A percentile compares a stretch with the other conserved stretches of the same genome.
Conservation (phyloP, 2,113 vertebrate genomes). For the Okapia johnstoni region DNA sequence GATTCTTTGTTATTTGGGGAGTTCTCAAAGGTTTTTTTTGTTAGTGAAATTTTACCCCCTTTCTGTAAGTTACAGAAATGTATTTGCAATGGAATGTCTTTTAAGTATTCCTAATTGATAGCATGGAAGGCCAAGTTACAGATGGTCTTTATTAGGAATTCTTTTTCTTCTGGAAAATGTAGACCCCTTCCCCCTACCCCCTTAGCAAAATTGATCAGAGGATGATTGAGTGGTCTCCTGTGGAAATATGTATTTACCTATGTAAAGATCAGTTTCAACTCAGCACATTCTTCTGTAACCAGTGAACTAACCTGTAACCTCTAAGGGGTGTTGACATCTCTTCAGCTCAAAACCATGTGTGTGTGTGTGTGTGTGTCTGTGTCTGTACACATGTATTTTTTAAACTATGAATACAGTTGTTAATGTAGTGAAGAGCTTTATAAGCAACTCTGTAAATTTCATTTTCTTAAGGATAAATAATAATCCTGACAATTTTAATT, state of each 20-base stretch:
- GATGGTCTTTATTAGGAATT: constrained; percentile 82
- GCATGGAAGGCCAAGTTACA: constrained; percentile 75
- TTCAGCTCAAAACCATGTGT: constrained; percentile 39
- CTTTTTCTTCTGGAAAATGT: constrained; percentile 78
- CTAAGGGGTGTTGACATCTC: constrained; percentile 55
- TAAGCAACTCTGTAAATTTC: constrained; percentile 12
- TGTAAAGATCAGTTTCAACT: constrained; percentile 74
- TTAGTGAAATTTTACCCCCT: constrained; percentile 51
- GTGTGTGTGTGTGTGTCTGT: neutral
- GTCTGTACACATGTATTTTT: neutral
- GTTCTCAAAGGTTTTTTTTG: constrained; percentile 56
- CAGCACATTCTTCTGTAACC: constrained; percentile 78
- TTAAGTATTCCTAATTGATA: constrained; percentile 80
- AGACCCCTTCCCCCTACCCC: constrained; percentile 57
- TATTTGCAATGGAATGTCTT: constrained; percentile 78
- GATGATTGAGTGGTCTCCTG: constrained; percentile 82
- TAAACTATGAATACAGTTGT: neutral
- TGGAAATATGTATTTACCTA: constrained; percentile 79
- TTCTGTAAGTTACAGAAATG: constrained; percentile 63
- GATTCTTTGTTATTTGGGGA: constrained; percentile 4
- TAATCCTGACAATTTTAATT: neutral
- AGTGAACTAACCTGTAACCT: constrained; percentile 78
- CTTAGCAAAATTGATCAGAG: constrained; percentile 45
- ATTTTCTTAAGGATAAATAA: constrained; percentile 20
- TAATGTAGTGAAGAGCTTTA: neutral